Evolutionary conservation across 2,888 invertebrate genomes (phyloP), one percentile per base, ranked within the genome.

Genomic region (Eulithis testata): DNA sequence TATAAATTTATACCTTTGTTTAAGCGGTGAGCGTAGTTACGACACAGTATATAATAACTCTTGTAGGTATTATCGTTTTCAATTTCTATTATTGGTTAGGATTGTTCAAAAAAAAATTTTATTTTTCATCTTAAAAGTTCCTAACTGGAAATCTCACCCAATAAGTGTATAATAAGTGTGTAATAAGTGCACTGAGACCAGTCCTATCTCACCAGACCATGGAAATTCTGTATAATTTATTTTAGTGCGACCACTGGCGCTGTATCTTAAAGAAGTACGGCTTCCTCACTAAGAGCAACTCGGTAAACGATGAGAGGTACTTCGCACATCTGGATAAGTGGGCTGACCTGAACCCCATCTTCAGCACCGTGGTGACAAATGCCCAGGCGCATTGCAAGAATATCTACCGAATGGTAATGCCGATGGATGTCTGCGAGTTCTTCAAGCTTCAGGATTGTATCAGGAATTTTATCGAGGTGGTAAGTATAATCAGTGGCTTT

Each of bases 261-360:
- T 91, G 90, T 54, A 64, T 89, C 7, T 69, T 90, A 12, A 70
- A 68, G 1, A 83, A 80, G 71, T 90, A 91, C 58, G 57, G 70
- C 21, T 62, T 90, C 1, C 27, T 88, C 1, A 69, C 69, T 11
- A 0, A 44, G 1, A 69, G 76, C 0, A 73, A 74, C 0, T 63
- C 58, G 0, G 36, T 89, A 2, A 78, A 83, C 37, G 72, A 79
- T 3, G 82, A 82, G 0, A 86, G 82, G 70, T 88, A 85, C 62
- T 87, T 69, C 50, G 55, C 44, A 0, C 88, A 90, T 65, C 76
- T 91, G 0, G 84, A 86, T 47, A 77, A 78, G 50, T 91, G 90
- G 90, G 80, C 80, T 0, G 70, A 76, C 2, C 69, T 88, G 0
- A 90, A 90, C 45, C 81, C 82, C 0, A 67, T 69, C 1, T 90